Percentiles rank a stretch among this genome's conserved stretches.
phyloP scores from a whole-genome alignment of 1,140 invertebrate species.

The Heliconius hewitsoni region DNA sequence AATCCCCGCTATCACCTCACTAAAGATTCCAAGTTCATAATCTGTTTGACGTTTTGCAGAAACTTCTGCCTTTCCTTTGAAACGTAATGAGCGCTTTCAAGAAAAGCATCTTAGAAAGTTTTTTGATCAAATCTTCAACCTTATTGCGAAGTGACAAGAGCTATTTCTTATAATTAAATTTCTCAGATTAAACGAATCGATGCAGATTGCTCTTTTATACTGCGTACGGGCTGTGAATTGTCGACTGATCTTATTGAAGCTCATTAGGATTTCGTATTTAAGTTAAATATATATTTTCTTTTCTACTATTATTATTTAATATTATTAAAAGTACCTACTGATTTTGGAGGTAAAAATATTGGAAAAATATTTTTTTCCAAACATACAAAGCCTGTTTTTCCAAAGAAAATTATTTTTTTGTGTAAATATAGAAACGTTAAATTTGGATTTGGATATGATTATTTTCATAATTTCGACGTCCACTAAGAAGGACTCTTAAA shows the following conservation, averaged over 20 bases:
- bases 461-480: no score
- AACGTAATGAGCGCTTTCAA: slow-evolving; percentile 20
- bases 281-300: background rate
- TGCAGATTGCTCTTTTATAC: background rate
- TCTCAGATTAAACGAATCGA: slow-evolving; percentile 5
- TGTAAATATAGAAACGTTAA: no score
- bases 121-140: background rate
- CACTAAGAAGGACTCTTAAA: no score
- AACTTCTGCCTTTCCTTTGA: slow-evolving; percentile 12
- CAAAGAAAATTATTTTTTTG: no score
- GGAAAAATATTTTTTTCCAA: no score
- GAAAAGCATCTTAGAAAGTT: slow-evolving; percentile 5
- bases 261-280: background rate
- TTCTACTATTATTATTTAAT: no score
- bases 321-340: no score
- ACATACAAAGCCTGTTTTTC: no score
- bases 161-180: slow-evolving; percentile 1
- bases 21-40: slow-evolving; percentile 4
- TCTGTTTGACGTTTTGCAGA: slow-evolving; percentile 10
- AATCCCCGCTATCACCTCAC: background rate
- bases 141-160: background rate
- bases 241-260: background rate
- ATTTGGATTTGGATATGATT: no score
- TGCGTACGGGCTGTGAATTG: background rate
- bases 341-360: no score